Evolutionary conservation across 2,113 vertebrate genomes (phyloP), one percentile per base, ranked within the genome.

Genomic region (Pao palembangensis): DNA sequence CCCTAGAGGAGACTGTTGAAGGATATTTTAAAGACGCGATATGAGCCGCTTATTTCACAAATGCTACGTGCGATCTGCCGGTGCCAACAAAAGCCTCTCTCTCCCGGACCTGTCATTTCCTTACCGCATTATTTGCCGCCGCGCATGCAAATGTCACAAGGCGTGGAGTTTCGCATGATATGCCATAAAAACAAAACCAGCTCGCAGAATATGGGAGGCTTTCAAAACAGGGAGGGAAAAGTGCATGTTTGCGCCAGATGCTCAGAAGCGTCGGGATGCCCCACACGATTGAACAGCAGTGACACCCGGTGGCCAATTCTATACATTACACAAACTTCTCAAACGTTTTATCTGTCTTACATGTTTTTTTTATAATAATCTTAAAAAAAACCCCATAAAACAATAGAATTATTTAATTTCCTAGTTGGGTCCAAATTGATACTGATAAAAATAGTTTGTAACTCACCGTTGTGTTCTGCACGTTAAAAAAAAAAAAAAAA

Each of bases 251-350:
- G 8, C 49, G 20, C 10, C 6, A 15, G 49, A 14, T 51, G 20
- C 8, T 38, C 34, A 12, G 34, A 38, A 38, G 34, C 34, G 11
- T 38, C 34, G 10, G 34, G 34, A 38, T 38, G 34, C 8, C 2
- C 8, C 10, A 11, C 34, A 12, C 1, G 3, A 12, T 38, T 38
- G 14, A 8, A 2, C 43, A 6, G 18, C 46, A 34, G 75, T n/a
- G 79, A 72, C 82, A 64, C 31, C 61, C 3, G 38, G 73, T 63
- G 82, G 77, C 8, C 48, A 62, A 19, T 1, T 3, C 0, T 0
- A 2, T 0, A 10, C 23, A 67, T 38, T 64, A 66, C 44, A 47
- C 34, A 12, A 38, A 2, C 11, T 12, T 12, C 11, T 12, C 34
- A 38, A 38, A 12, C 10, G 34, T 2, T 12, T 38, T 38, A n/a